Evolutionary conservation across 1,140 invertebrate species (phyloP).

Genomic region (Chlorops oryzae): DNA sequence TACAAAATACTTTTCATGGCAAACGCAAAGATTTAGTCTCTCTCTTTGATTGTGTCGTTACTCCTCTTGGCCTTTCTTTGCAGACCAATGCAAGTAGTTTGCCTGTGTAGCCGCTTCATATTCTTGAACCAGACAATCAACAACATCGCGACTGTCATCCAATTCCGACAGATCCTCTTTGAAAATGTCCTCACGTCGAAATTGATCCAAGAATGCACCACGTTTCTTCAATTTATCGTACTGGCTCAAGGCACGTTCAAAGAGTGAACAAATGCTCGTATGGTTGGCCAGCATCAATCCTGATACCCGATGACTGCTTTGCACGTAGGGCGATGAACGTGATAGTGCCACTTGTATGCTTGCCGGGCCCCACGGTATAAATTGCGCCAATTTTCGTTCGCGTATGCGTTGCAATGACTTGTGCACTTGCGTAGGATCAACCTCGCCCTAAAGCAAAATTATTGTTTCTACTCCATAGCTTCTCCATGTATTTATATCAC

Average conservation of each 20-base stretch:
- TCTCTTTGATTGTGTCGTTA: too few relatives aligned
- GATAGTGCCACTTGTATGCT: constrained; percentile 96
- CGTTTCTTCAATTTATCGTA: constrained; percentile 93
- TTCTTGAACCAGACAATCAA: constrained; percentile 90
- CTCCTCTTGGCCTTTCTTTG: constrained; percentile 17
- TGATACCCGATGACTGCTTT: constrained; percentile 90
- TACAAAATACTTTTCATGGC: too few relatives aligned
- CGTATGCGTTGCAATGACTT: constrained; percentile 79
- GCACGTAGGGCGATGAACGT: constrained; percentile 90
- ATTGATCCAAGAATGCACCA: constrained; percentile 95
- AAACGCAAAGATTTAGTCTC: too few relatives aligned
- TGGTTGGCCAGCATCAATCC: constrained; percentile 98
- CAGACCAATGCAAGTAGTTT: constrained; percentile 70
- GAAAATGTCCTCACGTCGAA: constrained; percentile 90
- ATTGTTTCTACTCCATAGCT: too few relatives aligned
- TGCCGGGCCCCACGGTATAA: constrained; percentile 97
- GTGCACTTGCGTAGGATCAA: constrained; percentile 45
- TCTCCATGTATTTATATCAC: background rate
- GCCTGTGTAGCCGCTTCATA: constrained; percentile 87
- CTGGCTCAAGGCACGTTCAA: constrained; percentile 71
- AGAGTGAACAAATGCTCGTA: constrained; percentile 84
- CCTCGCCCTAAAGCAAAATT: constrained; percentile 26
- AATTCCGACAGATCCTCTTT: constrained; percentile 86
- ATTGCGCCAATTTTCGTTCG: constrained; percentile 90
- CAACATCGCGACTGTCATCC: constrained; percentile 81